Evolutionary conservation across 2,797 vertebrate genomes (phyloP).

Genomic region (Erpetoichthys calabaricus): DNA sequence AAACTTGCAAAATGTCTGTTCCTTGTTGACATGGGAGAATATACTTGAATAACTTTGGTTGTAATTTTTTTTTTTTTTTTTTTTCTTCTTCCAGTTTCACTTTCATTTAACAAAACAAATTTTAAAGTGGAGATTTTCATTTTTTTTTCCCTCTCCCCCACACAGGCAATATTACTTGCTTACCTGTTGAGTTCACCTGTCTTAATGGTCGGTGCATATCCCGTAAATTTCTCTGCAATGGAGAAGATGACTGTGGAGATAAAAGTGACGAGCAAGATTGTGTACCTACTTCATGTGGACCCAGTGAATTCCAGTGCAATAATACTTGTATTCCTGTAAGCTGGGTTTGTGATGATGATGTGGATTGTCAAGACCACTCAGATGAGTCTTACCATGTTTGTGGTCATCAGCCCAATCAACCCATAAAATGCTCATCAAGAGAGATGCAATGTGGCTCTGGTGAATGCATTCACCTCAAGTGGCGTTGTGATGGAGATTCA

Average conservation of each 20-base stretch:
- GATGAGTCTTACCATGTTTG: slow-evolving; percentile 78
- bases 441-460: slow-evolving; percentile 81
- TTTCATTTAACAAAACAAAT: slow-evolving; percentile 2
- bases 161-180: slow-evolving; percentile 85
- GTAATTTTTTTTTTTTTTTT: slow-evolving; percentile 1
- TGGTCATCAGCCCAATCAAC: slow-evolving; percentile 64
- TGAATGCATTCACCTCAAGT: slow-evolving; percentile 89
- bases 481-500: slow-evolving; percentile 85
- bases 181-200: slow-evolving; percentile 82
- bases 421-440: slow-evolving; percentile 59
- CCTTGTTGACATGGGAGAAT: too few species aligned
- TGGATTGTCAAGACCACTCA: slow-evolving; percentile 83
- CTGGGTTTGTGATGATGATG: slow-evolving; percentile 92
- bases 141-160: neutral
- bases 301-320: slow-evolving; percentile 79
- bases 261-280: slow-evolving; percentile 79
- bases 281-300: slow-evolving; percentile 65
- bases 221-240: slow-evolving; percentile 80
- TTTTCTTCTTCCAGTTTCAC: slow-evolving; percentile 4
- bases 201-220: slow-evolving; percentile 80
- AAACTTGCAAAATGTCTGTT: too few species aligned
- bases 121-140: too few species aligned
- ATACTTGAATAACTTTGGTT: slow-evolving; percentile 4
- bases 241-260: slow-evolving; percentile 86
- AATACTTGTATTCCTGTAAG: slow-evolving; percentile 76